Evolutionary conservation across 64 coral and sea anemone genomes (phyloP), one percentile per base, ranked within the genome.

Genomic region (Montipora capricornis): DNA sequence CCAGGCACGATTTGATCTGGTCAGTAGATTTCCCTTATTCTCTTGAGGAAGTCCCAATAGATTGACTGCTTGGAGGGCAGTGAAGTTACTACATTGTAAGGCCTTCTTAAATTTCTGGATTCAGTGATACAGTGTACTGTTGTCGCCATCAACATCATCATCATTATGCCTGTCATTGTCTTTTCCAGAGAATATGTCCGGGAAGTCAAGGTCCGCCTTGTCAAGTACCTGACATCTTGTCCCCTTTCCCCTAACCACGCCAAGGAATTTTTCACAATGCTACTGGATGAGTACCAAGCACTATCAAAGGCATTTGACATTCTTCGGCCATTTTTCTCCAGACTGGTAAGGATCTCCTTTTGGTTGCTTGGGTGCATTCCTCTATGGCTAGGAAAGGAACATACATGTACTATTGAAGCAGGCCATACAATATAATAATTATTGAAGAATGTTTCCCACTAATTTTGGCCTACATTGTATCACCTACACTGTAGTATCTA

Each of bases 211-310:
- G 87, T 90, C 50, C 82, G 88, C 49, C 80, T 95, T 62, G 46
- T 95, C 17, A 95, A 90, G 81, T 95, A 85, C 74, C 80, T 95
- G 4, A 90, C 75, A 5, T 90, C 93, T 1, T 95, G 93, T 45
- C 93, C 93, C 46, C 80, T 90, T 22, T 86, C 93, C 20, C 88
- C 93, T 12, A 81, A 85, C 49, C 93, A 95, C 60, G 70, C 93
- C 9, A 82, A 57, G 17, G 93, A 95, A 83, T 95, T 95, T 83
- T 90, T 95, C 75, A 90, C 80, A 8, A 95, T 95, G 93, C 90
- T 95, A 78, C 87, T 95, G 79, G 93, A 95, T 68, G 93, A 95
- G 76, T 95, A 95, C 51, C 88, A 95, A 79, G 88, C 93, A 2
- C 80, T 95, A 5, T 95, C 87, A 85, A 95, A 81, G 20, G 93